These are phyloP conservation scores for Nymphicus hollandicus DNA, from an alignment of 2,113 vertebrate genomes.

Conservation along the genomic window DNA sequence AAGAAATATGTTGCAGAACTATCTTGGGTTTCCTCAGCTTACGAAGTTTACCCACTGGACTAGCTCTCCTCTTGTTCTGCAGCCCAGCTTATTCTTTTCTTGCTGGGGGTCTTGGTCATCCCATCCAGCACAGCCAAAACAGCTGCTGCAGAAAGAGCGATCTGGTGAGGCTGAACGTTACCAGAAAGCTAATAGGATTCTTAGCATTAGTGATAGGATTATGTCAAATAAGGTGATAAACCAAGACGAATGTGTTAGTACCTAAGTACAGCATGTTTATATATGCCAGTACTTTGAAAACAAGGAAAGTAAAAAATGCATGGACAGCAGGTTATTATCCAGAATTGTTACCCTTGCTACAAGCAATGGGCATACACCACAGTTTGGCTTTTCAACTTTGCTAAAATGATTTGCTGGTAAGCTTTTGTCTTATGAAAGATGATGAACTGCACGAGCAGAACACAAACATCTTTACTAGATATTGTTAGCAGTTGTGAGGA, in stretches of 20 bases:
- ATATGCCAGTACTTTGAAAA: background rate
- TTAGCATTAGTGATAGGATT: background rate
- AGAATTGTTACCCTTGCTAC: background rate
- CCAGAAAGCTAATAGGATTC: background rate
- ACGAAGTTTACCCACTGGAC: background rate
- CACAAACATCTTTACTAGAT: background rate
- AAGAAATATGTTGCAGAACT: background rate
- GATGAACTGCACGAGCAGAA: background rate
- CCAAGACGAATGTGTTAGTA: background rate
- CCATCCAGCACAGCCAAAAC: background rate
- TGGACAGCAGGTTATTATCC: background rate
- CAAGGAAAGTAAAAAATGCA: background rate
- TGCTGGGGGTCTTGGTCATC: background rate
- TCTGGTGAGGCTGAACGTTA: background rate
- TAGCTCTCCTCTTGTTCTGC: background rate
- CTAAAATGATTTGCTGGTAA: background rate
- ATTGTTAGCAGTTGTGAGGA: background rate
- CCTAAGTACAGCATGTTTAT: background rate
- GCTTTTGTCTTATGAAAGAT: background rate
- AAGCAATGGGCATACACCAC: background rate
- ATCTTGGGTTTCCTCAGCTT: background rate
- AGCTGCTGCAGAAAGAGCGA: background rate
- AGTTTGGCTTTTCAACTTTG: background rate
- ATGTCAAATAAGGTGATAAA: background rate
- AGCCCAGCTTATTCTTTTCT: background rate